Conservation (phyloP, 2,113 vertebrate genomes). For the Mesitornis unicolor region DNA sequence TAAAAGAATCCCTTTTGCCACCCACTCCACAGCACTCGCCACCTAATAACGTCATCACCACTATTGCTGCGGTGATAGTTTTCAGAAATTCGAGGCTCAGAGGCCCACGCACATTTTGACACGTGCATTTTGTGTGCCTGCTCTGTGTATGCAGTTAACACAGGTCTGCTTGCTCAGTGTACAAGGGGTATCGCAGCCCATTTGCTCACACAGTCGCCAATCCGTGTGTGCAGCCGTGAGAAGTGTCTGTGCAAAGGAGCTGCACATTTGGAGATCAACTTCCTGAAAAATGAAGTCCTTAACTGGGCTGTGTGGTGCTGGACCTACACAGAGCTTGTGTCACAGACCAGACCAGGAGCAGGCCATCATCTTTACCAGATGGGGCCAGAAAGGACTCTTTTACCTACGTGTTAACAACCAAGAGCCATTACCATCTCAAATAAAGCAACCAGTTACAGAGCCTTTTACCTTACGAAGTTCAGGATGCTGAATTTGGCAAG, state of each 20-base stretch:
- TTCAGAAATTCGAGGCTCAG: constrained; percentile 6
- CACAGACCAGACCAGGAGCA: too few species aligned
- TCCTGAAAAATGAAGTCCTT: constrained; percentile 1
- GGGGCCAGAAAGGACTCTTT: not conserved
- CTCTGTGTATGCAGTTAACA: not conserved
- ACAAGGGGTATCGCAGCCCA: not conserved
- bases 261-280: not conserved
- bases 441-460: not conserved
- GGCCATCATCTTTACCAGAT: not conserved
- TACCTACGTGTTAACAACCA: not conserved
- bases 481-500: not conserved
- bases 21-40: not conserved
- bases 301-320: not conserved
- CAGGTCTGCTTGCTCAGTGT: not conserved
- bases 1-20: not conserved
- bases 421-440: not conserved
- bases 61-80: not conserved
- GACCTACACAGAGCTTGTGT: not conserved
- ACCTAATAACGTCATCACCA: not conserved
- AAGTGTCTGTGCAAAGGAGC: not conserved
- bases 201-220: not conserved
- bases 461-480: not conserved
- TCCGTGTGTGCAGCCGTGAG: not conserved
- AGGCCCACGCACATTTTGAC: not conserved
- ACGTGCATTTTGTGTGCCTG: not conserved